A percentile compares a stretch with the other conserved stretches of the same genome.
phyloP scores from a whole-genome alignment of 2,888 invertebrate species.

The Papilio demoleus region DNA sequence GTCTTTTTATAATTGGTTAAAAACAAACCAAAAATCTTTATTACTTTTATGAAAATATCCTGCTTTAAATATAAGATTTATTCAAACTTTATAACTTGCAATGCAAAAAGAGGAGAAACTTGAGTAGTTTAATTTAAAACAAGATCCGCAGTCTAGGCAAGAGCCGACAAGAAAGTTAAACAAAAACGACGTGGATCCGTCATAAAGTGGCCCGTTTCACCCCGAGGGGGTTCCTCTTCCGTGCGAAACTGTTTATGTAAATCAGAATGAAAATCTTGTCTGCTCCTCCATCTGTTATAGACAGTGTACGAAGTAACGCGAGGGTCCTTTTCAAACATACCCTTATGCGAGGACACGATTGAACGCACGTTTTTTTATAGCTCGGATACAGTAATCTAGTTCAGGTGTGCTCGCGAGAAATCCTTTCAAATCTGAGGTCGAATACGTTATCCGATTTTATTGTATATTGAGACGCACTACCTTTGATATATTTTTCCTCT shows the following conservation, averaged over 20 bases:
- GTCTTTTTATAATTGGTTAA: too few species aligned
- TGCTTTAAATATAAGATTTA: constrained; percentile 13
- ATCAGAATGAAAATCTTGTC: constrained; percentile 62
- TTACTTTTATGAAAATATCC: background rate
- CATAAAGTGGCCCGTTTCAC: constrained; percentile 55
- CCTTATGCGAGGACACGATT: constrained; percentile 68
- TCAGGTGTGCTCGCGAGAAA: constrained; percentile 78
- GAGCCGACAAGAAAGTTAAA: constrained; percentile 44
- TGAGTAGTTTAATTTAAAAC: constrained; percentile 38
- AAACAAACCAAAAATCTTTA: background rate
- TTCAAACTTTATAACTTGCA: constrained; percentile 19
- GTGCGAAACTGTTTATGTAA: constrained; percentile 70
- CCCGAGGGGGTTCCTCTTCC: constrained; percentile 49
- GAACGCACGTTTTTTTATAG: constrained; percentile 73
- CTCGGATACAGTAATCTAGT: constrained; percentile 77
- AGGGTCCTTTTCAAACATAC: constrained; percentile 71
- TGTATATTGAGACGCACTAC: constrained; percentile 81
- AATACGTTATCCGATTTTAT: constrained; percentile 76
- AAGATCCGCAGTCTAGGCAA: constrained; percentile 29
- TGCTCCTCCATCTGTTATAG: constrained; percentile 65
- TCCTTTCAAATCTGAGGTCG: constrained; percentile 74
- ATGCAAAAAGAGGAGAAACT: constrained; percentile 15
- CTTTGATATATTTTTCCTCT: constrained; percentile 67
- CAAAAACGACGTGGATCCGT: constrained; percentile 48
- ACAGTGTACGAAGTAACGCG: constrained; percentile 57